A percentile compares a stretch with the other conserved stretches of the same genome.
Evolutionary conservation across 1,140 invertebrate species (phyloP).

Genomic region (Caligus rogercresseyi): DNA sequence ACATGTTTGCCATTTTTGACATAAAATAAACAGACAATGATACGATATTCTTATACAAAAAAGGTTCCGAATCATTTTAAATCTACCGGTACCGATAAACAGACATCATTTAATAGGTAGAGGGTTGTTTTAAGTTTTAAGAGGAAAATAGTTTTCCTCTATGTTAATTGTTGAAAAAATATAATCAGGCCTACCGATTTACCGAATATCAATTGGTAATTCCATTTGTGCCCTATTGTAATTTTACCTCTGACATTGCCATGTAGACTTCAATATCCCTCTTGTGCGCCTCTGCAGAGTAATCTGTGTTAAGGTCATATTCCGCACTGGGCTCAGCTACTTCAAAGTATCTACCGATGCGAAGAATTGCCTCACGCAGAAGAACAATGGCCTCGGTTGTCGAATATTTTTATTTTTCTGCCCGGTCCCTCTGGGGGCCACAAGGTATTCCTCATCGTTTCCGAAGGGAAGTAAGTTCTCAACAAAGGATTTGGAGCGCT

Average conservation of each 20-base stretch:
- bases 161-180: too few species aligned
- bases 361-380: conserved; percentile 76
- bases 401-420: conserved; percentile 85
- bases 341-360: conserved; percentile 73
- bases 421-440: conserved; percentile 49
- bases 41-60: too few species aligned
- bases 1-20: too few species aligned
- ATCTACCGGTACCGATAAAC: too few species aligned
- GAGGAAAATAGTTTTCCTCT: too few species aligned
- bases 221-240: too few species aligned
- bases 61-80: too few species aligned
- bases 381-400: conserved; percentile 72
- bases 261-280: conserved; percentile 85
- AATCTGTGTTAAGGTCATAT: conserved; percentile 63
- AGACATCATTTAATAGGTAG: too few species aligned
- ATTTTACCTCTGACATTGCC: conserved; percentile 20
- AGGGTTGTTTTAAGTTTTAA: too few species aligned
- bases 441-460: conserved; percentile 21
- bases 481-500: conserved; percentile 72
- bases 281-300: conserved; percentile 81
- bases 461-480: conserved; percentile 72
- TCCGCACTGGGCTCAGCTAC: conserved; percentile 49
- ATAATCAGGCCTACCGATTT: too few species aligned
- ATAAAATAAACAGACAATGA: too few species aligned
- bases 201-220: too few species aligned